Evolutionary conservation across 2,113 vertebrate genomes (phyloP), one percentile per base, ranked within the genome.

Genomic region (Chloroceryle aenea): DNA sequence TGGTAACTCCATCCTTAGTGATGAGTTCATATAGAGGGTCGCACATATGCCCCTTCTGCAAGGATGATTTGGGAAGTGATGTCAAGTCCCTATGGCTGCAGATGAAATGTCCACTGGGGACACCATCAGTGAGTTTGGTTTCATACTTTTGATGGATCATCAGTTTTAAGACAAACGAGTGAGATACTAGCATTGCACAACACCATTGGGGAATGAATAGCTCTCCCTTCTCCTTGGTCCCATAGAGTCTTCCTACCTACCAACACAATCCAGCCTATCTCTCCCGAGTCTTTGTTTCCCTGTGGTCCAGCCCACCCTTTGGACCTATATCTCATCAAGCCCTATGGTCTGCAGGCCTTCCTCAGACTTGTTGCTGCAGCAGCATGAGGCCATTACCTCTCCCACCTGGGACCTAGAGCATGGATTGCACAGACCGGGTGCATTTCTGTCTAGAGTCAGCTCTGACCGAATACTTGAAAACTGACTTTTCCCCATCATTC

Each of bases 361-460:
- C 22, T 12, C 23, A 63, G 47, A 59, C 22, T 69, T 74, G 10
- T 6, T 82, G 6, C 71, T 68, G n/a, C 42, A 63, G 47, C 53
- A 36, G 19, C 48, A 48, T 1, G 2, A 16, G 17, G 9, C 30
- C 22, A 66, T 0, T 0, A 32, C 12, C 6, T 43, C 19, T 64
- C 10, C 43, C 17, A 12, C 20, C n/a, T 1, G 0, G 21, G 20
- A 77, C 25, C 22, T 42, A 47, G 30, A 43, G 9, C 8, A 36
- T 42, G 22, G 17, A n/a, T 12, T 40, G 32, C 32, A n/a, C 0
- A 0, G 43, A 30, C 42, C 21, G 67, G 27, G n/a, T 58, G 6
- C 26, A 13, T n/a, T 68, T 73, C 55, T 69, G 7, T 43, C 23
- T 64, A 74, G 4, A 48, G 17, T 5, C 34, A 58, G 5, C 59